Base-by-base conservation (phyloP, 2,888 invertebrate species). In the Amphipyra tragopoginis region DNA sequence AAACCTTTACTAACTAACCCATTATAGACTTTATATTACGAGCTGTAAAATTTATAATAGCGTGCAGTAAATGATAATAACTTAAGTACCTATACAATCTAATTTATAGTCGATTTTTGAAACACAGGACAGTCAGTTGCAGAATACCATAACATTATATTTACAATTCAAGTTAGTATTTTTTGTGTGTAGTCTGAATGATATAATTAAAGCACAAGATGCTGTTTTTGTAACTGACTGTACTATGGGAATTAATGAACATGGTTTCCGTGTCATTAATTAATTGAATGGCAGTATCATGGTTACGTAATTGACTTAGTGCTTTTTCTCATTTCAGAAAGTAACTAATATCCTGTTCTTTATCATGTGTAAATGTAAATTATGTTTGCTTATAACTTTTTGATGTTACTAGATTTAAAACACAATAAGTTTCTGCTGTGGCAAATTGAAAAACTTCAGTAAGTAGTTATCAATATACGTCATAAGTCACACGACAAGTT, bases 21-120 rank as follows among this genome's bases (percentile, higher is more conserved):
- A 29, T 11, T 68, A 3, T 40, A 7, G 29, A 51, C 62, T 40
- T 5, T 29, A 51, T 48, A 4, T 15, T 0, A 5, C 14, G 2
- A 0, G 0, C 0, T 0, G 0, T 14, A 26, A 11, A 15, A 39
- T 51, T 38, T 11, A 4, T 43, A 54, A 26, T 68, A 10, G 26
- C 50, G 36, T 44, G 61, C 14, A 11, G 0, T 40, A 14, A n/a
- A n/a, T n/a, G 2, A 9, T 38, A 43, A 36, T 65, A 55, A 45
- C 8, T 13, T 55, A 15, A 60, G 49, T 66, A n/a, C n/a, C n/a
- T n/a, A n/a, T n/a, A 49, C 52, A 61, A 39, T 49, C 9, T 49
- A 36, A 43, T 54, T n/a, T 42, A 43, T 9, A 26, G 44, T 59
- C 15, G 34, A 36, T 38, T 13, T 9, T 13, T 45, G 26, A 34